A percentile compares a stretch with the other conserved stretches of the same genome.
These are phyloP conservation scores for Periphyllus acericola DNA, from an alignment of 2,888 invertebrate genomes.

Conservation along the genomic window DNA sequence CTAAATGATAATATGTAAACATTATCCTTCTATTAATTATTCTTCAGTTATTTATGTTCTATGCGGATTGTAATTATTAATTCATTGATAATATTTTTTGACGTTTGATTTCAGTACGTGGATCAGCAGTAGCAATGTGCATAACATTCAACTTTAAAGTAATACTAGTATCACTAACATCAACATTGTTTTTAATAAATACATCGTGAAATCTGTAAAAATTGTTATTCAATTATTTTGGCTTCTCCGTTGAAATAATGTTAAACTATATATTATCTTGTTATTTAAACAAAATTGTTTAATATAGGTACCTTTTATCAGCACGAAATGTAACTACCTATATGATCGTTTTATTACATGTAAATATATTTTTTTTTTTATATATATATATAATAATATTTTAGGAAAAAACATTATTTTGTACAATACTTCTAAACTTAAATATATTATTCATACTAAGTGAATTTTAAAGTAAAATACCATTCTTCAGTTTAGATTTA, in stretches of 20 bases:
- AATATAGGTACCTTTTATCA: slow-evolving; percentile 13
- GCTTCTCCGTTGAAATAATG: slow-evolving; percentile 21
- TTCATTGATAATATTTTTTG: not conserved
- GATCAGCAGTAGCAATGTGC: slow-evolving; percentile 37
- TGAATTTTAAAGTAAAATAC: not conserved
- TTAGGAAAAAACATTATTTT: slow-evolving; percentile 17
- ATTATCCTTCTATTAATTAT: not conserved
- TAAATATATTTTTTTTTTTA: not conserved
- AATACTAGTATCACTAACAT: slow-evolving; percentile 32
- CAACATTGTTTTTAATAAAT: slow-evolving; percentile 32
- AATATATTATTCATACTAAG: slow-evolving; percentile 11
- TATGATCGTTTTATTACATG: not conserved
- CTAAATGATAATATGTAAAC: no score
- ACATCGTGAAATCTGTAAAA: slow-evolving; percentile 46
- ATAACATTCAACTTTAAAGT: slow-evolving; percentile 33
- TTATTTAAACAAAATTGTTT: slow-evolving; percentile 31
- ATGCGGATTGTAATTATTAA: not conserved
- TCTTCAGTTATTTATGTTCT: not conserved
- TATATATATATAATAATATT: not conserved
- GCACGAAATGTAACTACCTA: slow-evolving; percentile 8
- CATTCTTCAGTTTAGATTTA: not conserved
- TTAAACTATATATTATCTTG: slow-evolving; percentile 16
- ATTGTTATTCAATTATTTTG: slow-evolving; percentile 34
- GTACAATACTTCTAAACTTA: not conserved
- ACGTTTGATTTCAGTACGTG: slow-evolving; percentile 50